Conservation (phyloP, 2,888 invertebrate genomes). For the Andrena trimmerana region DNA sequence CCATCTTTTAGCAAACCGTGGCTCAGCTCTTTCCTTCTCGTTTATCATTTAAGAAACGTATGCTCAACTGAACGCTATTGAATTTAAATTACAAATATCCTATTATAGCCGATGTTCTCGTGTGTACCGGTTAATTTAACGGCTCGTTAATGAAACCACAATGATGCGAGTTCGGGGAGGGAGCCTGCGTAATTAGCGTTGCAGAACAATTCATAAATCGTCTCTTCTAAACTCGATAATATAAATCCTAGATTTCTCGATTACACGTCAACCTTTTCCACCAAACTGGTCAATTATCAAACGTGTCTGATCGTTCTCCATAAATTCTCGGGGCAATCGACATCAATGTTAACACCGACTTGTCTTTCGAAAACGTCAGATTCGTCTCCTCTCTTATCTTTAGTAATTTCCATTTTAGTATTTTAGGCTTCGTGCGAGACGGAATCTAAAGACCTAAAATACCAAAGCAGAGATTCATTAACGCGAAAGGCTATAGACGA, state of each 20-base stretch:
- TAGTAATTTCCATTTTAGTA: constrained; percentile 33
- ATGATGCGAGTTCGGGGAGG: constrained; percentile 19
- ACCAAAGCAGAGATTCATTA: constrained; percentile 33
- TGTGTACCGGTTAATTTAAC: constrained; percentile 36
- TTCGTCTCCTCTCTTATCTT: constrained; percentile 8
- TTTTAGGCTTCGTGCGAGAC: constrained; percentile 18
- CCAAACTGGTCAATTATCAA: constrained; percentile 72
- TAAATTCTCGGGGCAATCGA: constrained; percentile 55
- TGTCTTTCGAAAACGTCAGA: constrained; percentile 6
- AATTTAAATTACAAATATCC: constrained; percentile 58
- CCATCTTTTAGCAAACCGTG: constrained; percentile 42
- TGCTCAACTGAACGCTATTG: constrained; percentile 52
- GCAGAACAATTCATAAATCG: constrained; percentile 38
- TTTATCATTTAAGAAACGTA: constrained; percentile 47
- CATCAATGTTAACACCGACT: constrained; percentile 42
- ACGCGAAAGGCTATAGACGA: constrained; percentile 6
- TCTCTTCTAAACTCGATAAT: constrained; percentile 38
- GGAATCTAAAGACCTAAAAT: constrained; percentile 41
- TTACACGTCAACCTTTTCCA: constrained; percentile 68
- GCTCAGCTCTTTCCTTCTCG: constrained; percentile 33
- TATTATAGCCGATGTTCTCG: constrained; percentile 46
- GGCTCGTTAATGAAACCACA: constrained; percentile 39
- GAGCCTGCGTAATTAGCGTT: constrained; percentile 31
- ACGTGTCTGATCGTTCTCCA: constrained; percentile 31
- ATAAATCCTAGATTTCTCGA: constrained; percentile 26